Conservation (phyloP, 1,140 invertebrate genomes). For the Schmidtea mediterranea region DNA sequence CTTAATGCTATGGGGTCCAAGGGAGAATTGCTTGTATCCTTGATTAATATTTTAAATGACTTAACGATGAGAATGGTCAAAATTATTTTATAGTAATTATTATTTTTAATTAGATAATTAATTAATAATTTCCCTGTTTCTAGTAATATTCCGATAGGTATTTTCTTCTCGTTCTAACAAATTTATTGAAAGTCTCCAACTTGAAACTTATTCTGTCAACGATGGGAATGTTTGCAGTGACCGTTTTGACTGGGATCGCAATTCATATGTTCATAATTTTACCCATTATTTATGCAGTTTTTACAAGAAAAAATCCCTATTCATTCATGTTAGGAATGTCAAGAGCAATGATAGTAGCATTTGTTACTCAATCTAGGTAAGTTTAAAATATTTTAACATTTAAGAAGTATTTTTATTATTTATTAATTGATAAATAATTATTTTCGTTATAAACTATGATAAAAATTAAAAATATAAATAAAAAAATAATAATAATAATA, state of each 20-base stretch:
- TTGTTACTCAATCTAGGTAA: constrained; percentile 45
- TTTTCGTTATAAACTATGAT: too few relatives aligned
- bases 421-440: too few relatives aligned
- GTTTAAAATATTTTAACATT: too few relatives aligned
- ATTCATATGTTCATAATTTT: constrained; percentile 59
- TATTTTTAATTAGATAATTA: constrained; percentile 2
- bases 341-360: constrained; percentile 48
- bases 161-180: constrained; percentile 56
- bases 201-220: constrained; percentile 46
- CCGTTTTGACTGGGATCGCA: constrained; percentile 49
- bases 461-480: too few relatives aligned
- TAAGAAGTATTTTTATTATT: too few relatives aligned
- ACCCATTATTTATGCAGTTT: constrained; percentile 35
- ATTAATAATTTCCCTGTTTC: too few relatives aligned
- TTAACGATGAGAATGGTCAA: constrained; percentile 11
- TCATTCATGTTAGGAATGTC: constrained; percentile 33
- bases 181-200: constrained; percentile 52
- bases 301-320: constrained; percentile 33
- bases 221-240: constrained; percentile 38
- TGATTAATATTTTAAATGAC: constrained; percentile 12
- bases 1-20: constrained; percentile 11
- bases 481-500: too few relatives aligned
- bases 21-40: constrained; percentile 10
- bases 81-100: constrained; percentile 13
- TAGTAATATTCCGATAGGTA: constrained; percentile 60